Base-by-base conservation (phyloP, 2,888 invertebrate genomes). In the Capitulum mitella region DNA sequence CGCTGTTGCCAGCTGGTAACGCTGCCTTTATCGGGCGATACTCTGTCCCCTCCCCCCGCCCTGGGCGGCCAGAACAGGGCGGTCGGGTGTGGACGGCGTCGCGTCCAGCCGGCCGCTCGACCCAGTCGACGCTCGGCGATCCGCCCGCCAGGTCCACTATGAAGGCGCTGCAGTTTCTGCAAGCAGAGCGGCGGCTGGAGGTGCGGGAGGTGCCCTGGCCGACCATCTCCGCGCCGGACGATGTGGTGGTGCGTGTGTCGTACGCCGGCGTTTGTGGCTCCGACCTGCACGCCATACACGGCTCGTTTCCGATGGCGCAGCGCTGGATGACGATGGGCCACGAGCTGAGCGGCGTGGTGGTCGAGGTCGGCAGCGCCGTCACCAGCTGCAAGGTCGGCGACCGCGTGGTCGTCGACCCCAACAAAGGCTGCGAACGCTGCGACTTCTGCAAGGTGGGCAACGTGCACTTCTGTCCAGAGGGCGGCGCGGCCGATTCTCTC, bases 231-330 rank as follows among this genome's bases (percentile, higher is more conserved):
- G 46, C 46, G 29, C 61, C 58, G 14, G 86, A 89, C 77, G 89
- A 91, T n/a, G 89, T 92, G 77, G 87, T 91, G 3, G 87, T 92
- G 1, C 89, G 88, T 84, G 90, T 92, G 0, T 89, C 90, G 14
- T 91, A 89, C 83, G 86, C 91, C 0, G 92, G 92, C 0, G 86
- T 92, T 46, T 92, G 92, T 83, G 92, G 92, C 0, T 92, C 92
- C 0, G 92, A 92, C 85, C 85, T 92, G 10, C 92, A 92, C 82
- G 90, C 92, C 78, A 87, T 92, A 19, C 89, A 90, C 86, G 92
- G 92, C 86, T 83, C 84, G 82, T 61, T 61, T 19, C 34, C 16
- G 34, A 34, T 34, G 34, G 34, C 32, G 3, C 34, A 14, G 16
- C 19, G 64, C 64, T 64, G 64, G 64, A 32, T 16, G 29, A 58